Conservation (phyloP, 2,113 vertebrate genomes). For the Chaetura pelagica region DNA sequence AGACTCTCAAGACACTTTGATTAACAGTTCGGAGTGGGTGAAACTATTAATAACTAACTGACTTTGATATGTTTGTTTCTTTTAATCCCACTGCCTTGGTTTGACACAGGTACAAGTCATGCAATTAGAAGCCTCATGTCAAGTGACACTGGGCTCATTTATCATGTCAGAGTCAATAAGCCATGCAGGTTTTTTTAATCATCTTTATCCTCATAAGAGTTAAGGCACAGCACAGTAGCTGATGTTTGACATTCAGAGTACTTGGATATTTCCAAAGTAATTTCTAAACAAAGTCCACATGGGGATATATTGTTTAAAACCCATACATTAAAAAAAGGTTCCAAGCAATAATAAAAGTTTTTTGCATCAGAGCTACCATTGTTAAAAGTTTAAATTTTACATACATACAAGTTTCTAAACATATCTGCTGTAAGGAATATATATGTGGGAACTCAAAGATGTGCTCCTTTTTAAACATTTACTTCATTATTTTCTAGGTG, state of each 20-base stretch:
- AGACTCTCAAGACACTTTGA: background rate
- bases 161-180: background rate
- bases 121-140: background rate
- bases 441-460: background rate
- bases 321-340: background rate
- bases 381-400: background rate
- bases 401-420: background rate
- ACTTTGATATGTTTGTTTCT: constrained; percentile 7
- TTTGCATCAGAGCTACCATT: background rate
- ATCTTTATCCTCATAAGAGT: background rate
- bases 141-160: background rate
- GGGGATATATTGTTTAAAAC: background rate
- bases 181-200: background rate
- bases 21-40: background rate
- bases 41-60: background rate
- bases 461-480: background rate
- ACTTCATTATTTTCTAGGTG: background rate
- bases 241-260: background rate
- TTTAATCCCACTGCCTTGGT: background rate
- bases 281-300: background rate
- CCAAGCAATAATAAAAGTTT: background rate
- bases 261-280: background rate
- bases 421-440: background rate
- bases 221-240: background rate
- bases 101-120: background rate